phyloP scores from a whole-genome alignment of 37 sponge, comb jelly and placozoan genomes.

The Beroe ovata region DNA sequence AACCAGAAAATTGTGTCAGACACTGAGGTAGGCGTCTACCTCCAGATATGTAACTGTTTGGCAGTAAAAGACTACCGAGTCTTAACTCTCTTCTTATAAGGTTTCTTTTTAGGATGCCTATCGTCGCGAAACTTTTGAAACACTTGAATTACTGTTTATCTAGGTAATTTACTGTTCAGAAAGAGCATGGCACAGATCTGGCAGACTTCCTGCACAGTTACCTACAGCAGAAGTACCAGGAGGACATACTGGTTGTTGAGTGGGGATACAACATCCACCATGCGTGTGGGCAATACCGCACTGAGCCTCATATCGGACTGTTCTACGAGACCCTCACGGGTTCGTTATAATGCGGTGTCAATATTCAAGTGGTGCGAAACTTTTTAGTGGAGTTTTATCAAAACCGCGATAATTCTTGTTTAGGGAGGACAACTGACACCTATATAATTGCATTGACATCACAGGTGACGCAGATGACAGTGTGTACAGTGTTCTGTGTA shows the following conservation, averaged over 20 bases:
- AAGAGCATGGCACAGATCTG: slow-evolving; percentile 56
- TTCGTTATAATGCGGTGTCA: too few species aligned
- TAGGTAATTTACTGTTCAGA: too few species aligned
- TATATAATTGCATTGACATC: background rate
- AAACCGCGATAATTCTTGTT: too few species aligned
- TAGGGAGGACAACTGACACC: too few species aligned
- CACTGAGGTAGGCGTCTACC: slow-evolving; percentile 64
- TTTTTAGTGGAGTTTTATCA: too few species aligned
- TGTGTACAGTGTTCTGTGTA: slow-evolving; percentile 55
- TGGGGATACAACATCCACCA: slow-evolving; percentile 80
- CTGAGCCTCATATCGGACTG: slow-evolving; percentile 30
- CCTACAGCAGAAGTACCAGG: slow-evolving; percentile 70
- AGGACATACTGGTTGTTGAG: slow-evolving; percentile 75
- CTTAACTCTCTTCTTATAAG: too few species aligned
- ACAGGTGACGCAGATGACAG: slow-evolving; percentile 56
- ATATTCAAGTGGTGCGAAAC: too few species aligned
- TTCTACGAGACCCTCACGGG: slow-evolving; percentile 59
- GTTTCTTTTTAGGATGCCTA: too few species aligned
- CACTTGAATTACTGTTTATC: too few species aligned
- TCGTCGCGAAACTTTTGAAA: too few species aligned
- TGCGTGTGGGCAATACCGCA: slow-evolving; percentile 45
- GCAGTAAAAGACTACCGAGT: too few species aligned
- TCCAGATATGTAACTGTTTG: too few species aligned
- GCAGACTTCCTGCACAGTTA: slow-evolving; percentile 67
- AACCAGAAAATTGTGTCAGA: slow-evolving; percentile 66